Evolutionary conservation across 2,888 invertebrate genomes (phyloP).

Genomic region (Lasioglossum lativentre): DNA sequence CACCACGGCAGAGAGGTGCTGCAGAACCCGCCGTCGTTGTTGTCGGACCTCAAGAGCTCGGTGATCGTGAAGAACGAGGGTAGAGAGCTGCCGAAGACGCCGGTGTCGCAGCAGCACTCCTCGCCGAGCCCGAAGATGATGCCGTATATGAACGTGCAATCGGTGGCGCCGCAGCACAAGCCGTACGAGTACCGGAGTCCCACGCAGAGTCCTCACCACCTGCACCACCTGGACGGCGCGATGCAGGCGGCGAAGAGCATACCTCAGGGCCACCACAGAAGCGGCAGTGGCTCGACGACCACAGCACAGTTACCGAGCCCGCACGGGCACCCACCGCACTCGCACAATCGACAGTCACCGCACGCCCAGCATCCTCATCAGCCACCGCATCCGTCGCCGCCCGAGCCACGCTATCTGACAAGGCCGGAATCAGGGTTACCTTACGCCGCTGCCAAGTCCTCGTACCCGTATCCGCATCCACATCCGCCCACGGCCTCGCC

Average conservation of each 20-base stretch:
- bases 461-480: slow-evolving; percentile 84
- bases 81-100: slow-evolving; percentile 86
- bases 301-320: slow-evolving; percentile 84
- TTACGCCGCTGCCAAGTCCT: slow-evolving; percentile 82
- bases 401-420: slow-evolving; percentile 81
- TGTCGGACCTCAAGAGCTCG: slow-evolving; percentile 90
- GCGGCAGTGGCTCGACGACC: slow-evolving; percentile 62
- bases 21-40: slow-evolving; percentile 89
- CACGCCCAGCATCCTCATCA: slow-evolving; percentile 80
- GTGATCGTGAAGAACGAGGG: slow-evolving; percentile 93
- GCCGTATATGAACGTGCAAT: slow-evolving; percentile 82
- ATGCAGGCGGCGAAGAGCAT: slow-evolving; percentile 77
- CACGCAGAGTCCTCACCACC: slow-evolving; percentile 84
- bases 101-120: slow-evolving; percentile 84
- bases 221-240: slow-evolving; percentile 82
- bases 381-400: slow-evolving; percentile 81
- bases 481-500: slow-evolving; percentile 85
- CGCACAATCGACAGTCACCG: slow-evolving; percentile 84
- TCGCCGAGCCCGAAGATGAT: slow-evolving; percentile 83
- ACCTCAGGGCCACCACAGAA: slow-evolving; percentile 83
- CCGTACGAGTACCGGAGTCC: slow-evolving; percentile 83
- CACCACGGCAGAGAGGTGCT: slow-evolving; percentile 84
- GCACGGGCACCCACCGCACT: slow-evolving; percentile 84
- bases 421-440: slow-evolving; percentile 81
- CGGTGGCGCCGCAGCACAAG: slow-evolving; percentile 79